Evolutionary conservation across 2,113 vertebrate species (phyloP).

Genomic region (Redunca redunca): DNA sequence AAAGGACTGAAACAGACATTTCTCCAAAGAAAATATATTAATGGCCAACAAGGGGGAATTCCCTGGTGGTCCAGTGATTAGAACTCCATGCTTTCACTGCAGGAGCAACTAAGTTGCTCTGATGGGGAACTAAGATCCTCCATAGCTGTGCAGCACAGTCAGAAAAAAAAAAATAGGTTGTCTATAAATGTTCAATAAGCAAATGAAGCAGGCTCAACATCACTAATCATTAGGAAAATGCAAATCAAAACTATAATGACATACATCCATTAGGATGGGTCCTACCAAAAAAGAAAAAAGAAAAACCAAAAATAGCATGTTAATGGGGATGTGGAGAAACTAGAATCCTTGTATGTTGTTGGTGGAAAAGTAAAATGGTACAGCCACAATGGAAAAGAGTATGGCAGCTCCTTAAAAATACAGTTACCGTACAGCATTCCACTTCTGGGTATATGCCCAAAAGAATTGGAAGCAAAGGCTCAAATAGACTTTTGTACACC

Average conservation of each 20-base stretch:
- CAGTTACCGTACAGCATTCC: neutral
- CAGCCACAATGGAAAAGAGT: neutral
- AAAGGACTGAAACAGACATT: neutral
- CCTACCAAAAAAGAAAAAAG: neutral
- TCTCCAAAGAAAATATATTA: neutral
- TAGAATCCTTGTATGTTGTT: neutral
- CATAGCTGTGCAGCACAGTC: neutral
- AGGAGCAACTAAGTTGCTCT: neutral
- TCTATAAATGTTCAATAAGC: neutral
- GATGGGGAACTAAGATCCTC: neutral
- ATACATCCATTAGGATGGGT: neutral
- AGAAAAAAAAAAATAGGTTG: neutral
- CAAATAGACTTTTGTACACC: neutral
- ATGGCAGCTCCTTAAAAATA: neutral
- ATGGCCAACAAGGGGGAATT: neutral
- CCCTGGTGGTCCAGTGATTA: neutral
- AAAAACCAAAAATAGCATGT: neutral
- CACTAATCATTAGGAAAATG: neutral
- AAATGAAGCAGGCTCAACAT: neutral
- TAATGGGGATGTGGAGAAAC: neutral
- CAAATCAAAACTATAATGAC: neutral
- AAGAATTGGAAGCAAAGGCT: neutral
- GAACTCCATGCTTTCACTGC: neutral
- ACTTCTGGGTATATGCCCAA: neutral
- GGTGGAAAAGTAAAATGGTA: neutral